Base-by-base conservation (phyloP, 2,797 vertebrate genomes). In the Triplophysa bombifrons region DNA sequence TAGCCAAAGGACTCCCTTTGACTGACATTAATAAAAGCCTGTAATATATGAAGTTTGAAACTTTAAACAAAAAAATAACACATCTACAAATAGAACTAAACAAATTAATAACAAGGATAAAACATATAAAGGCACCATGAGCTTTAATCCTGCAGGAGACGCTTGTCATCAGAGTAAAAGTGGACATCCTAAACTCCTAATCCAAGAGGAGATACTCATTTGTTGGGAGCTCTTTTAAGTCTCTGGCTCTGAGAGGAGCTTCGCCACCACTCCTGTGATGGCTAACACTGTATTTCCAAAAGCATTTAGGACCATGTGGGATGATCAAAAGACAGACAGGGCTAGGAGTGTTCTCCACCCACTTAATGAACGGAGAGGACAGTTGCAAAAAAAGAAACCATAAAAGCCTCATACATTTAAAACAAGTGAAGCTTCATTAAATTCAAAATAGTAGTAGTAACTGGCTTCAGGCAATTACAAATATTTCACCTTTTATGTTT, bases 381-480 rank as follows among this genome's bases (percentile, higher is more conserved):
- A 70, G 65, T 60, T 30, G 6, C 66, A 78, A 20, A 53, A 16
- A 20, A n/a, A 70, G 30, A 30, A 55, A 34, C 3, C 34, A 72
- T 41, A 8, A 46, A 56, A 79, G 48, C 48, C 53, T 20, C 50
- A 72, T 22, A 11, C 19, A 22, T 68, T 76, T 2, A 46, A 17
- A 27, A 61, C 67, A 71, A 78, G 25, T 78, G 68, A 30, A 55
- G 34, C 56, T 78, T 41, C 58, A 44, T n/a, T 53, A n/a, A 72
- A 50, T 17, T 17, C 22, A 22, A 70, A 16, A 34, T 17, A 27
- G 22, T 14, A 13, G 30, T 63, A 63, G 66, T 63, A 63, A 63
- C 5, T 70, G 67, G 74, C 76, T 71, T 46, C 30, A 64, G 76
- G 76, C 68, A 64, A 71, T 64, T 71, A 71, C 46, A 78, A 38